Conservation (phyloP, 2,113 vertebrate species). For the Perca flavescens region DNA sequence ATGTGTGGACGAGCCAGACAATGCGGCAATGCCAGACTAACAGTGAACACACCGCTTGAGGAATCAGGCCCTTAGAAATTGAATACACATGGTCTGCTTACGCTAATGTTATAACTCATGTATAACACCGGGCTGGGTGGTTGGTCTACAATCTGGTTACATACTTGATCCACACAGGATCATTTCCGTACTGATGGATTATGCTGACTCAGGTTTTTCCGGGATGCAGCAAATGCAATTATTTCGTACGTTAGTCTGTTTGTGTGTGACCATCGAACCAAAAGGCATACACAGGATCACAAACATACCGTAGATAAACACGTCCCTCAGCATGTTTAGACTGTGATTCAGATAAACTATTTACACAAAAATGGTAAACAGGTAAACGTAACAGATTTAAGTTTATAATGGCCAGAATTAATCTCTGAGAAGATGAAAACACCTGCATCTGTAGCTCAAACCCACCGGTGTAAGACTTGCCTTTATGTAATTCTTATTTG, state of each 20-base stretch:
- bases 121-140: not conserved
- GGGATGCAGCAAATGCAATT: conserved; percentile 34
- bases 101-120: conserved; percentile 25
- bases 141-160: conserved; percentile 41
- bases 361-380: not conserved
- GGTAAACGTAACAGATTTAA: no score
- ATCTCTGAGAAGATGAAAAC: not conserved
- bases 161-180: conserved; percentile 7
- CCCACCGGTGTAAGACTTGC: not conserved
- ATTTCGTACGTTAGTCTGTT: conserved; percentile 7
- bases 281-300: not conserved
- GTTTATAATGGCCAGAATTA: no score
- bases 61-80: not conserved
- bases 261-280: not conserved
- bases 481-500: not conserved
- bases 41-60: not conserved
- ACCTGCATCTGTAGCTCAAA: not conserved
- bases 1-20: no score
- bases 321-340: not conserved
- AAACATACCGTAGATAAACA: not conserved
- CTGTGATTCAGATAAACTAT: not conserved
- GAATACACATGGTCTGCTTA: conserved; percentile 26
- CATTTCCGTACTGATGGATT: conserved; percentile 30
- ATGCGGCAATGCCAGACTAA: not conserved
- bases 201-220: conserved; percentile 25